A percentile compares a stretch with the other conserved stretches of the same genome.
These are phyloP conservation scores for Glossophaga mutica DNA, from an alignment of 2,797 vertebrate species.

Conservation along the genomic window DNA sequence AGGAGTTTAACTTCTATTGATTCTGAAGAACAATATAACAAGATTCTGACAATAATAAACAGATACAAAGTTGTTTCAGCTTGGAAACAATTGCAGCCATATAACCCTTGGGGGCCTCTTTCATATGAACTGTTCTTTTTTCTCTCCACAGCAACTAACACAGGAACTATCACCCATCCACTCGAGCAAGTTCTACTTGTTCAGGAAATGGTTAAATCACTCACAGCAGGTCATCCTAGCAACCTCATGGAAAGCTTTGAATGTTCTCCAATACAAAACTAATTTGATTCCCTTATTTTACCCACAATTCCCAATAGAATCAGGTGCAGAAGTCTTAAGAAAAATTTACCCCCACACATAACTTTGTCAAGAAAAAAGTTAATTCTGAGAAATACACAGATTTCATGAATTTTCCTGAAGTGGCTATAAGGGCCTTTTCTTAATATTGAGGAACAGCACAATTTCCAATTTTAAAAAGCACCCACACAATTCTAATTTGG, in stretches of 20 bases:
- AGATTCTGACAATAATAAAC: conserved; percentile 81
- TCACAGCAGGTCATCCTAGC: conserved; percentile 63
- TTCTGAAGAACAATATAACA: conserved; percentile 81
- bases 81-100: conserved; percentile 81
- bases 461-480: neutral
- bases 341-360: conserved; percentile 77
- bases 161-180: conserved; percentile 70
- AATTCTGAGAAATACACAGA: conserved; percentile 50
- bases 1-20: conserved; percentile 79
- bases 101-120: conserved; percentile 82
- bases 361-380: conserved; percentile 74
- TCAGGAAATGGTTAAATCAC: conserved; percentile 81
- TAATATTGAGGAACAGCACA: neutral
- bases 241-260: conserved; percentile 78
- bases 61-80: conserved; percentile 80
- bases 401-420: conserved; percentile 63
- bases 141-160: conserved; percentile 77
- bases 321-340: conserved; percentile 58
- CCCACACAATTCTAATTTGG: neutral
- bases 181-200: conserved; percentile 74
- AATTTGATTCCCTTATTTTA: conserved; percentile 78
- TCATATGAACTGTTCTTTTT: conserved; percentile 81
- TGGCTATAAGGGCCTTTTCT: neutral
- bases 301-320: conserved; percentile 76
- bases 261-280: conserved; percentile 80